Conservation (phyloP, 1,140 invertebrate species). For the Ceratitis capitata region DNA sequence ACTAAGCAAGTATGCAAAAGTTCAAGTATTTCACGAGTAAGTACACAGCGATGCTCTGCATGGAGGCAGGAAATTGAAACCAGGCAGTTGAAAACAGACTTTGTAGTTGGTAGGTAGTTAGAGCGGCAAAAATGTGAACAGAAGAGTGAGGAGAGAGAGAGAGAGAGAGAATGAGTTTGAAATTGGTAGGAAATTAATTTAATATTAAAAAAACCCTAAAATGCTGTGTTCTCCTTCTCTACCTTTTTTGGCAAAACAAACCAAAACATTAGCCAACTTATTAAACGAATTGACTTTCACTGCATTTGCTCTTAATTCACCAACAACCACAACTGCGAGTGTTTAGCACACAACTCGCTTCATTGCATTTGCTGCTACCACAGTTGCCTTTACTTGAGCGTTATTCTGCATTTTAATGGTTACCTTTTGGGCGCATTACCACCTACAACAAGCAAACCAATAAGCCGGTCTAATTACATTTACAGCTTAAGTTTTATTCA, state of each 20-base stretch:
- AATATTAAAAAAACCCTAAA: too few relatives aligned
- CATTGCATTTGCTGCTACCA: neutral
- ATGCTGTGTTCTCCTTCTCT: too few relatives aligned
- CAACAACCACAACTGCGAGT: too few relatives aligned
- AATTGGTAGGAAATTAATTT: too few relatives aligned
- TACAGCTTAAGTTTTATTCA: slow-evolving; percentile 33
- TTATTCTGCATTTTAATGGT: neutral
- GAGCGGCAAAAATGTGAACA: neutral
- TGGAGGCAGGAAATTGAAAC: too few relatives aligned
- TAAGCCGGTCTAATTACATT: slow-evolving; percentile 30
- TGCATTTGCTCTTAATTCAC: too few relatives aligned
- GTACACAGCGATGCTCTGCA: neutral
- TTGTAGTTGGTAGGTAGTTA: too few relatives aligned
- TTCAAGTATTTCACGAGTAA: neutral
- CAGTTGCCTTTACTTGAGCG: neutral
- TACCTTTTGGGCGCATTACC: slow-evolving; percentile 17
- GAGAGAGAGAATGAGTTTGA: neutral
- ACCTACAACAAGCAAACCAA: slow-evolving; percentile 1
- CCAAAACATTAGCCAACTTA: too few relatives aligned
- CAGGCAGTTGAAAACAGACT: too few relatives aligned
- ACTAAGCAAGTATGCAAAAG: neutral
- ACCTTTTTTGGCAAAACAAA: too few relatives aligned
- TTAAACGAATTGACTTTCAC: too few relatives aligned
- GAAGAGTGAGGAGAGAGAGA: neutral
- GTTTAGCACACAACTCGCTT: too few relatives aligned